Evolutionary conservation across 2,888 invertebrate species (phyloP).

Genomic region (Pegoplata infirma): DNA sequence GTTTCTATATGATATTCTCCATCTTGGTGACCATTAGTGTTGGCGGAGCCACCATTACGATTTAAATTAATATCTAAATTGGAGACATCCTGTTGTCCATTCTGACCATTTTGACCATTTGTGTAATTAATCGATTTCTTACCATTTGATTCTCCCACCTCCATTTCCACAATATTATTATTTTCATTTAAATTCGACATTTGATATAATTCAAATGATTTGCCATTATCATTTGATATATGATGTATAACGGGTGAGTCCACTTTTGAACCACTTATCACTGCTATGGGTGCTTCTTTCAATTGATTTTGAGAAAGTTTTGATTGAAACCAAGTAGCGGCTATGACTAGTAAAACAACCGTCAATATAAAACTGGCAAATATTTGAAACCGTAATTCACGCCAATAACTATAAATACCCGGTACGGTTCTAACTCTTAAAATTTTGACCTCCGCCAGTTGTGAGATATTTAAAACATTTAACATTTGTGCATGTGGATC

Average conservation of each 20-base stretch:
- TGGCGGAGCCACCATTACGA: slow-evolving; percentile 47
- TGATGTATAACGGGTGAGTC: slow-evolving; percentile 61
- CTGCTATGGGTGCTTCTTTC: slow-evolving; percentile 66
- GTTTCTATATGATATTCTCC: slow-evolving; percentile 72
- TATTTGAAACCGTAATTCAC: slow-evolving; percentile 84
- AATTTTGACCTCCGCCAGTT: slow-evolving; percentile 78
- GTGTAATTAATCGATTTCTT: slow-evolving; percentile 65
- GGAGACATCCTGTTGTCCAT: not conserved
- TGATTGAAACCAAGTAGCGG: slow-evolving; percentile 83
- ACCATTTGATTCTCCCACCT: slow-evolving; percentile 72
- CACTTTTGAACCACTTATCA: slow-evolving; percentile 70
- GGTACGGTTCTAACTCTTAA: slow-evolving; percentile 84
- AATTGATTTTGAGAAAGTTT: slow-evolving; percentile 74
- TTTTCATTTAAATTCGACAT: slow-evolving; percentile 73
- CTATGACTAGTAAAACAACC: slow-evolving; percentile 78
- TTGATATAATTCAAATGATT: slow-evolving; percentile 76
- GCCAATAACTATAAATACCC: slow-evolving; percentile 82
- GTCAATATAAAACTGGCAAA: slow-evolving; percentile 79
- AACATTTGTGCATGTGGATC: slow-evolving; percentile 75
- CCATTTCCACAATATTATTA: slow-evolving; percentile 69
- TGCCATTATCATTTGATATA: slow-evolving; percentile 69
- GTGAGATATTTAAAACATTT: slow-evolving; percentile 61
- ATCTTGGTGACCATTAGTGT: slow-evolving; percentile 6
- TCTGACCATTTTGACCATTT: slow-evolving; percentile 62
- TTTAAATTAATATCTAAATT: slow-evolving; percentile 25